phyloP scores from a whole-genome alignment of 2,113 vertebrate genomes.

The Scomber scombrus region DNA sequence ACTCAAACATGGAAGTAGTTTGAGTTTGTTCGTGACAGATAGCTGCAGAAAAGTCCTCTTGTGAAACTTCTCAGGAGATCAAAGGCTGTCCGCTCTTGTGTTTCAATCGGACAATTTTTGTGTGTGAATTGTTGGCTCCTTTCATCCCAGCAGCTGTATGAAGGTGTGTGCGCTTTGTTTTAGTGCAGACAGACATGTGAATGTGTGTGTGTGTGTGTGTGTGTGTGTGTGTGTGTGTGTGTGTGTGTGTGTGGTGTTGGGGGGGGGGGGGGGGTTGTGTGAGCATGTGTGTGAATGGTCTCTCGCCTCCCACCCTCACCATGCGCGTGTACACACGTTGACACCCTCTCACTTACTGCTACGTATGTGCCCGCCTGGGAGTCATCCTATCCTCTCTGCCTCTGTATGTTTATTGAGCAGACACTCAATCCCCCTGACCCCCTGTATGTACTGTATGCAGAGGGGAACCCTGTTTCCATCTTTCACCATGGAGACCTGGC shows the following conservation, averaged over 20 bases:
- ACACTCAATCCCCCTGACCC: slow-evolving; percentile 49
- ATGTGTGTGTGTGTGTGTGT: slow-evolving; percentile 24
- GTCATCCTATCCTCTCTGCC: slow-evolving; percentile 55
- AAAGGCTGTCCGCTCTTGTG: slow-evolving; percentile 58
- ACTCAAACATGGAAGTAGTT: slow-evolving; percentile 30
- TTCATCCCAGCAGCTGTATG: slow-evolving; percentile 76
- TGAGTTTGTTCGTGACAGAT: slow-evolving; percentile 45
- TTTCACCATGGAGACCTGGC: slow-evolving; percentile 65
- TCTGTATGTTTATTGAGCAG: slow-evolving; percentile 48
- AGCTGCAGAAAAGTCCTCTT: slow-evolving; percentile 19
- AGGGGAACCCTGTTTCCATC: slow-evolving; percentile 65
- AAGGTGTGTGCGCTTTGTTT: slow-evolving; percentile 54
- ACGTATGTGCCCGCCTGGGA: slow-evolving; percentile 52
- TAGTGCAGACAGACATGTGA: slow-evolving; percentile 23
- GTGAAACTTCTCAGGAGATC: slow-evolving; percentile 60
- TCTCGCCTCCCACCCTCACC: slow-evolving; percentile 47
- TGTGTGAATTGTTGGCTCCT: slow-evolving; percentile 56
- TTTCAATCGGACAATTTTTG: slow-evolving; percentile 41
- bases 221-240: slow-evolving; percentile 28
- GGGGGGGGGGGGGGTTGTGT: neutral
- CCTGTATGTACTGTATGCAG: slow-evolving; percentile 41
- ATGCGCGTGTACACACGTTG: slow-evolving; percentile 69
- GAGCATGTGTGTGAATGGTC: slow-evolving; percentile 39
- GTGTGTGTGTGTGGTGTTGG: neutral
- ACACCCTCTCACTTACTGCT: slow-evolving; percentile 68